Evolutionary conservation across 1,140 invertebrate species (phyloP), one percentile per base, ranked within the genome.

Genomic region (Atta colombica): DNA sequence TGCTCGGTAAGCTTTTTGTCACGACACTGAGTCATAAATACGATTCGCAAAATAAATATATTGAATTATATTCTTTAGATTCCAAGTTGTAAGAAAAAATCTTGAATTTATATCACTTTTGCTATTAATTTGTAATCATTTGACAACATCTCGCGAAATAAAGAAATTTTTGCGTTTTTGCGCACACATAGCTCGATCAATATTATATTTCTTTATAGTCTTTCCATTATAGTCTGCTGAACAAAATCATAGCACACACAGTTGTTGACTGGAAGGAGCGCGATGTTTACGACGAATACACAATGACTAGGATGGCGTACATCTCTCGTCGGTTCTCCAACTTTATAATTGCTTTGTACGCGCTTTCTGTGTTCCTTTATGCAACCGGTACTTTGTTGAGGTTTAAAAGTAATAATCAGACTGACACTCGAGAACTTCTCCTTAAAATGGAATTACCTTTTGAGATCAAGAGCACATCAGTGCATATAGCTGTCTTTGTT

Each of bases 381-480:
- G 25, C 35, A 1, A 31, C 16, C 12, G 61, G 68, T 2, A 31
- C 58, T 16, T 3, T 89, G 49, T 1, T 78, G 28, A 69, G 14
- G 4, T 49, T 18, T 8, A 55, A 39, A 25, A 55, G 31, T 25
- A 49, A 18, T 21, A 80, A 80, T 69, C 63, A 7, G 18, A 61
- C 53, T 4, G 28, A 58, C 14, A n/a, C 45, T 4, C 45, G 60
- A 25, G 65, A 90, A n/a, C 71, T 80, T 3, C 77, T 16, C 16
- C 81, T 90, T 6, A 86, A 87, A 55, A 90, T 90, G 87, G 72
- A 90, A 35, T 18, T 89, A 7, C 88, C 88, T 0, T 89, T 88
- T 2, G 45, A n/a, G 1, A 72, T 31, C 16, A 39, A 53, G 3
- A 35, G 31, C 8, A n/a, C 39, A 7, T 68, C 71, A 3, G 25